A percentile compares a stretch with the other conserved stretches of the same genome.
These are phyloP conservation scores for Psephotus haematonotus DNA, from an alignment of 2,113 vertebrate genomes.

Conservation along the genomic window DNA sequence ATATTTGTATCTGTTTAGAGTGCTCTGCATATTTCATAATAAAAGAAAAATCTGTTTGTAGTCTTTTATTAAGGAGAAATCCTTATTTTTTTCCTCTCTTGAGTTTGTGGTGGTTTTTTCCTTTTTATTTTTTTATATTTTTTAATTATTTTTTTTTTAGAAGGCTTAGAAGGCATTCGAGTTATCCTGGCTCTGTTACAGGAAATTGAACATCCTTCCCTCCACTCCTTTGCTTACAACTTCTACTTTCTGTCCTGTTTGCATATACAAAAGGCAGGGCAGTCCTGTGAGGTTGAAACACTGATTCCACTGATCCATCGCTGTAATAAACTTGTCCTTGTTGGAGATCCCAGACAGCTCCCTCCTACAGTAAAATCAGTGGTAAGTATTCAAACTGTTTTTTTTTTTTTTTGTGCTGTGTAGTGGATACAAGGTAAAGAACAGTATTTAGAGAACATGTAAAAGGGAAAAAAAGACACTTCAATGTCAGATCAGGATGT, in stretches of 20 bases:
- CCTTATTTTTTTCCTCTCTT: background rate
- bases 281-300: constrained; percentile 84
- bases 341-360: constrained; percentile 87
- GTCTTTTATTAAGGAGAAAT: background rate
- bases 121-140: background rate
- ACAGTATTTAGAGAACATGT: rapidly evolving
- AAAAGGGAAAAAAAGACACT: rapidly evolving
- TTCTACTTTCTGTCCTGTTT: background rate
- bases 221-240: background rate
- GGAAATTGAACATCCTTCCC: background rate
- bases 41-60: background rate
- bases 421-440: background rate
- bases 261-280: constrained; percentile 77
- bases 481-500: background rate
- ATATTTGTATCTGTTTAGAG: background rate
- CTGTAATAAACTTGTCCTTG: constrained; percentile 81
- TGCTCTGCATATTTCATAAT: background rate
- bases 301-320: constrained; percentile 84
- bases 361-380: constrained; percentile 85
- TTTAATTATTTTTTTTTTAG: background rate
- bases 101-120: background rate
- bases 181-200: background rate
- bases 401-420: background rate
- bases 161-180: background rate
- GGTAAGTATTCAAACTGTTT: constrained; percentile 61